phyloP scores from a whole-genome alignment of 35 echinoderm and acorn worm species.

The Heliocidaris erythrogramma region DNA sequence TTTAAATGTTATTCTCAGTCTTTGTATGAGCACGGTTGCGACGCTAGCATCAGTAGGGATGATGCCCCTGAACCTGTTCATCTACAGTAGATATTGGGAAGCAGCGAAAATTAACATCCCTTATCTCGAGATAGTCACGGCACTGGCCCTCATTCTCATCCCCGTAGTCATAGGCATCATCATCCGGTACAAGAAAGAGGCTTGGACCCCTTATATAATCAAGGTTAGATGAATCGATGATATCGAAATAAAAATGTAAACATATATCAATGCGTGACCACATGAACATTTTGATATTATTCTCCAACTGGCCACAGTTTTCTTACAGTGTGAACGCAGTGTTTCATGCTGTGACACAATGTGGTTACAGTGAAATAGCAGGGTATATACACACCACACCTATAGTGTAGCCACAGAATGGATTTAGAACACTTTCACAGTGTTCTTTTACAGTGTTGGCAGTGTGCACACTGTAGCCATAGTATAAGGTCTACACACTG shows the following conservation, averaged over 20 bases:
- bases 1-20: background rate
- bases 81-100: constrained; percentile 51
- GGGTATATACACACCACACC: no score
- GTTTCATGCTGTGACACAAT: no score
- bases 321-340: no score
- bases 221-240: background rate
- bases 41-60: constrained; percentile 45
- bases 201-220: constrained; percentile 30
- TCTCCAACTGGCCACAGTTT: no score
- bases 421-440: no score
- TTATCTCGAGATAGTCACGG: constrained; percentile 11
- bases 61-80: constrained; percentile 57
- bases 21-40: constrained; percentile 56
- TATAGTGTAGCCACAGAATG: no score
- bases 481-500: no score
- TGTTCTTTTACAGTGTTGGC: no score
- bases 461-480: no score
- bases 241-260: background rate
- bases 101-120: constrained; percentile 25
- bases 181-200: constrained; percentile 39
- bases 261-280: no score
- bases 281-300: no score
- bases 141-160: constrained; percentile 45
- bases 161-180: constrained; percentile 27
- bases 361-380: no score